Conservation (phyloP, 1,140 invertebrate species). For the Bombus turneri region DNA sequence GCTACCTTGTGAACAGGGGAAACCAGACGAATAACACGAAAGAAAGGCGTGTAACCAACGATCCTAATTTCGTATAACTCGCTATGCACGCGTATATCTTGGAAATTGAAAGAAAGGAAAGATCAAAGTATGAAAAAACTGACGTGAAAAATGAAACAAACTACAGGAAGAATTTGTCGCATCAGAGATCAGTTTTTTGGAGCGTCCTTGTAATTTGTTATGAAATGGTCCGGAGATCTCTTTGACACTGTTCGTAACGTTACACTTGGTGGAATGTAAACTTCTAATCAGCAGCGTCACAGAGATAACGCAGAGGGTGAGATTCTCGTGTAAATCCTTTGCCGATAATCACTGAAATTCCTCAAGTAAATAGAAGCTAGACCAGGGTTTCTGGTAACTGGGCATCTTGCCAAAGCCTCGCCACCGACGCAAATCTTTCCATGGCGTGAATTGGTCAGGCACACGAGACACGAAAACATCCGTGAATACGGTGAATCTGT, state of each 20-base stretch:
- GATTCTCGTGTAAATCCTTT: conserved; percentile 38
- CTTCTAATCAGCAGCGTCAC: conserved; percentile 45
- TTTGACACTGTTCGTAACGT: conserved; percentile 3
- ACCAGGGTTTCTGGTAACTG: background rate
- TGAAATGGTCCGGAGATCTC: background rate
- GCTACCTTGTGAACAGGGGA: no score
- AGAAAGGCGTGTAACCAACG: background rate
- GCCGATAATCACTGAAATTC: conserved; percentile 46
- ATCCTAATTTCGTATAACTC: background rate
- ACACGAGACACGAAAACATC: conserved; percentile 17
- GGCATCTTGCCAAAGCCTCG: conserved; percentile 27
- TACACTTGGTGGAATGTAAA: conserved; percentile 5
- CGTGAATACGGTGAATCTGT: background rate
- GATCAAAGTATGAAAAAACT: background rate
- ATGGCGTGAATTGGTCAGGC: background rate
- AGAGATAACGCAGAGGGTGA: background rate
- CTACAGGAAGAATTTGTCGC: no score
- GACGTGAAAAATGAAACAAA: no score
- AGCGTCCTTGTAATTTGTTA: no score
- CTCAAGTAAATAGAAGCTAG: conserved; percentile 39
- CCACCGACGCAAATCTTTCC: conserved; percentile 22
- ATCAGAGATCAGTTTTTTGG: no score
- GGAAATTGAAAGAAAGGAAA: background rate
- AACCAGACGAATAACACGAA: background rate
- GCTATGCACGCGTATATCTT: background rate